phyloP scores from a whole-genome alignment of 2,797 vertebrate genomes.

The Thunnus albacares region DNA sequence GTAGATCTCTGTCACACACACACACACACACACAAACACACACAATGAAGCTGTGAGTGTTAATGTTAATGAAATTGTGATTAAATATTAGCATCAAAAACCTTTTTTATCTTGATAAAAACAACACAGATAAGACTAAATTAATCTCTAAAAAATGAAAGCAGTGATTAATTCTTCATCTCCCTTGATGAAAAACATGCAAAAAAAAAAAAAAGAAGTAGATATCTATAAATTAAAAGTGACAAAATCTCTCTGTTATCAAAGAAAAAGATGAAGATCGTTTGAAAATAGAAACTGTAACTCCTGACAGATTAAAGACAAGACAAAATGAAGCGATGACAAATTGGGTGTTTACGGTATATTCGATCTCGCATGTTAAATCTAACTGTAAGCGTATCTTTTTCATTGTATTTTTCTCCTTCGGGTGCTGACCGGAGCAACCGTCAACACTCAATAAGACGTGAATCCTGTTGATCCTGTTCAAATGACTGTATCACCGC shows the following conservation, averaged over 20 bases:
- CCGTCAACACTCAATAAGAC: not conserved
- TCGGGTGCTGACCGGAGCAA: not conserved
- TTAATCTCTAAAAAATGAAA: slow-evolving; percentile 20
- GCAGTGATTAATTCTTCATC: slow-evolving; percentile 21
- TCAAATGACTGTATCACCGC: slow-evolving; percentile 1
- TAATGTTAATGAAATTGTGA: slow-evolving; percentile 31
- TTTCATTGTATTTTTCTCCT: slow-evolving; percentile 3
- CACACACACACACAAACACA: slow-evolving; percentile 12
- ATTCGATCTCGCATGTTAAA: slow-evolving; percentile 9
- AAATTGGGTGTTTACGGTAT: slow-evolving; percentile 30
- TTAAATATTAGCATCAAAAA: slow-evolving; percentile 17
- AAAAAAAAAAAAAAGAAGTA: not conserved
- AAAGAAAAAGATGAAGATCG: slow-evolving; percentile 19
- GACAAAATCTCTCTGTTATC: slow-evolving; percentile 39
- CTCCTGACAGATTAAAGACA: slow-evolving; percentile 28
- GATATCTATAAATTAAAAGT: slow-evolving; percentile 42
- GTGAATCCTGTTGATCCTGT: not conserved
- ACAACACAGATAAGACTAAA: slow-evolving; percentile 19
- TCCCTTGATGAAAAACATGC: slow-evolving; percentile 9
- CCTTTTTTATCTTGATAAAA: slow-evolving; percentile 2
- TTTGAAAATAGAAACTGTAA: slow-evolving; percentile 35
- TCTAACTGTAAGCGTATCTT: not conserved
- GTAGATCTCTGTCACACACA: slow-evolving; percentile 32
- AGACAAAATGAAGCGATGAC: slow-evolving; percentile 15
- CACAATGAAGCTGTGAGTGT: not conserved